Conservation (phyloP, 2,888 invertebrate species). For the Athalia cordata region DNA sequence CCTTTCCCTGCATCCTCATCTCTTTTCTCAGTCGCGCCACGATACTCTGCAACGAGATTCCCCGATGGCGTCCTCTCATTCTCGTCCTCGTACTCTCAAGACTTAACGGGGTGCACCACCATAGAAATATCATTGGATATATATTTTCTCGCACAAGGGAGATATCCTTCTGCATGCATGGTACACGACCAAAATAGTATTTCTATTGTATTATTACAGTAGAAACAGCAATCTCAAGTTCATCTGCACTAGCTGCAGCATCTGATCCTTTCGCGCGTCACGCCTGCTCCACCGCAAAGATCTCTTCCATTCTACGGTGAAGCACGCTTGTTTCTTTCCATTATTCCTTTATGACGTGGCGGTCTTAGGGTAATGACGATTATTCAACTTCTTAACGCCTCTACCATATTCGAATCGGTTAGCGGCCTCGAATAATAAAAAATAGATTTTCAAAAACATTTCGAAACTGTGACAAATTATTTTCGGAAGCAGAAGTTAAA, state of each 20-base stretch:
- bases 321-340: background rate
- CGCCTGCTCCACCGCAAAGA: too few relatives aligned
- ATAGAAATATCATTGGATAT: slow-evolving; percentile 41
- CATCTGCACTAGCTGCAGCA: background rate
- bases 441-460: too few relatives aligned
- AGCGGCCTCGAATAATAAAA: too few relatives aligned
- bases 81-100: slow-evolving; percentile 53
- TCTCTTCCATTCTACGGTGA: background rate
- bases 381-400: too few relatives aligned
- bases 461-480: too few relatives aligned
- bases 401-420: too few relatives aligned
- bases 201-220: background rate
- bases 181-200: too few relatives aligned
- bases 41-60: slow-evolving; percentile 46
- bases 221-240: slow-evolving; percentile 2
- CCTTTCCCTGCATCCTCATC: slow-evolving; percentile 53
- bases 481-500: too few relatives aligned
- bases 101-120: slow-evolving; percentile 51
- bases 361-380: too few relatives aligned
- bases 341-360: too few relatives aligned
- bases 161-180: too few relatives aligned
- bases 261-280: background rate
- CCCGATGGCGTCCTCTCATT: slow-evolving; percentile 46
- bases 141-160: background rate
- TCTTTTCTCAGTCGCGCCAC: slow-evolving; percentile 52